Base-by-base conservation (phyloP, 2,888 invertebrate species). In the Gisinianus flammeolus region DNA sequence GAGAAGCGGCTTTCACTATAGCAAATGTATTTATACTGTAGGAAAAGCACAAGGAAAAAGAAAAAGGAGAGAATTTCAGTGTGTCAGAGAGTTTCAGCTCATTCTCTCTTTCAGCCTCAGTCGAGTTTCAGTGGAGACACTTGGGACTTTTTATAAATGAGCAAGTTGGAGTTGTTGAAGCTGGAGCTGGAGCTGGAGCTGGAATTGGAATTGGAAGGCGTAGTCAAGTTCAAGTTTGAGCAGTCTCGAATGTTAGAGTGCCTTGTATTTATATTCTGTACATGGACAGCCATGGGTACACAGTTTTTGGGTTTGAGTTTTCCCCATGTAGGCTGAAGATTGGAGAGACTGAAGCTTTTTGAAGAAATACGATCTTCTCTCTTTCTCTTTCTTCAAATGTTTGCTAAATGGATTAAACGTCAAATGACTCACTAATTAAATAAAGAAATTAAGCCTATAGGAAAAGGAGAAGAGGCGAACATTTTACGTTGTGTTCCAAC, bases 401-500 rank as follows among this genome's bases (percentile, higher is more conserved):
- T 82, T 82, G 79, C 73, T 75, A 70, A 79, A 73, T 72, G 80
- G 79, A 80, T 81, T 79, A 78, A 68, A 77, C 80, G 71, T 81
- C 82, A 78, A 76, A 80, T 83, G 83, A 83, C 76, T 83, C 83
- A 83, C 83, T 80, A 80, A 81, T 81, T 81, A 83, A 83, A 83
- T 81, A 83, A 81, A 76, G 79, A 73, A 73, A 73, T 73, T 73
- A 73, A 33, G 73, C 73, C 33, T 30, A n/a, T n/a, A n/a, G 31
- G 22, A 64, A 73, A 78, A 81, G 78, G 35, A 33, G 67, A n/a
- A 44, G 44, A 33, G 68, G 44, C 44, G 19, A 44, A 44, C 16
- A 44, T 44, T 16, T 44, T 44, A 44, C 12, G 44, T 44, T 44
- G 16, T 16, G 16, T 16, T 44, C 44, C 19, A 12, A 16, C 44